Percentiles rank a stretch among this genome's conserved stretches.
Evolutionary conservation across 2,113 vertebrate genomes (phyloP).

Genomic region (Uria lomvia): DNA sequence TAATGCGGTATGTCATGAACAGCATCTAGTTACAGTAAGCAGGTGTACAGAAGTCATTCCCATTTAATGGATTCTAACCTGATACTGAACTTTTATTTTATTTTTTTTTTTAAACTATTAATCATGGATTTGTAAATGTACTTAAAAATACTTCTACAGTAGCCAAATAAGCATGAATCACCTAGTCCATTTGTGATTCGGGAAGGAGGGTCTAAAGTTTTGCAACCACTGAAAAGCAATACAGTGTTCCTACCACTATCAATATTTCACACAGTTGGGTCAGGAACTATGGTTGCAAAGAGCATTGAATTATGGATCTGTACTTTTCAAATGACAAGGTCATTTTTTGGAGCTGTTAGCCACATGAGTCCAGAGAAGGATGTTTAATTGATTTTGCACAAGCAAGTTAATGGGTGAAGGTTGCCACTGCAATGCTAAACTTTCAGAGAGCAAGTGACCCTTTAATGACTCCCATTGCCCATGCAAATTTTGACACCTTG

Average conservation of each 20-base stretch:
- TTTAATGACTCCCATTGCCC: neutral
- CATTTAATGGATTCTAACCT: neutral
- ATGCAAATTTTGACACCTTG: neutral
- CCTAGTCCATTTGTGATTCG: neutral
- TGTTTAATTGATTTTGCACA: neutral
- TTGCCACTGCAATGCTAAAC: neutral
- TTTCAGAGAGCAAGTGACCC: neutral
- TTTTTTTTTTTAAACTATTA: neutral
- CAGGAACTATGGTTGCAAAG: neutral
- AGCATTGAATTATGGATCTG: slow-evolving; percentile 1
- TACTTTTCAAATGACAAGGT: neutral
- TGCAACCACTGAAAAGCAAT: neutral
- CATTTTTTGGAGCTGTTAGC: neutral
- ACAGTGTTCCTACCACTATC: neutral
- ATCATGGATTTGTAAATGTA: neutral
- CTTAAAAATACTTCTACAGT: neutral
- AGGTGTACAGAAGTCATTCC: neutral
- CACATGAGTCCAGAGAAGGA: neutral
- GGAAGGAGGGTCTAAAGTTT: neutral
- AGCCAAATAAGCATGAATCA: neutral
- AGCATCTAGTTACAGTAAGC: neutral
- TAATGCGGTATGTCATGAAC: neutral
- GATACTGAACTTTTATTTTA: neutral
- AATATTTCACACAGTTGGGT: neutral
- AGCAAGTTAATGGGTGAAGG: neutral